phyloP scores from a whole-genome alignment of 2,797 vertebrate species.

The Chaunax sp. region DNA sequence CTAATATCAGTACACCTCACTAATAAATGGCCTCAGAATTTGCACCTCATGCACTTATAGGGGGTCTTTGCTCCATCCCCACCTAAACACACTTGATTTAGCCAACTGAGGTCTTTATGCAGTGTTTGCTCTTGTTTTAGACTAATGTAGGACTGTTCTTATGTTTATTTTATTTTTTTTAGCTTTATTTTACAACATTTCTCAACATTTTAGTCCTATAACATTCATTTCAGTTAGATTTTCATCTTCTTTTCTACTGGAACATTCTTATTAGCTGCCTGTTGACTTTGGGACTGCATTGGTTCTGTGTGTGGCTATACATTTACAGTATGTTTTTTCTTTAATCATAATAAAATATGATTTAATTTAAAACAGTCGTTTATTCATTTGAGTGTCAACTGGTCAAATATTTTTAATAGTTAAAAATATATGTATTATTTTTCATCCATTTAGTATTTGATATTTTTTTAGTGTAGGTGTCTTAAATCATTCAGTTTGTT shows the following conservation, averaged over 20 bases:
- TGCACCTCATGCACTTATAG: constrained; percentile 69
- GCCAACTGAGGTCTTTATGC: constrained; percentile 60
- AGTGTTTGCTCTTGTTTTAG: constrained; percentile 33
- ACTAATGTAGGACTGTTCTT: constrained; percentile 27
- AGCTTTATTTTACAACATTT: constrained; percentile 28
- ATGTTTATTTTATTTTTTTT: constrained; percentile 24
- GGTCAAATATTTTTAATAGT: neutral
- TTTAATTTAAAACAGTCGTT: constrained; percentile 54
- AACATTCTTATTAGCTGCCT: constrained; percentile 40
- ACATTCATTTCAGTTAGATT: constrained; percentile 22
- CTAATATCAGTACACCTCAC: constrained; percentile 54
- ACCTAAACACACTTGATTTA: constrained; percentile 64
- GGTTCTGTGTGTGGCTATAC: constrained; percentile 51
- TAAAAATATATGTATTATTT: neutral
- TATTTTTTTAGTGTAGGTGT: neutral
- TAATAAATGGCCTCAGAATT: constrained; percentile 65
- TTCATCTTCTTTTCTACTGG: constrained; percentile 47
- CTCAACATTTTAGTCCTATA: constrained; percentile 4
- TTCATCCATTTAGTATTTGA: neutral
- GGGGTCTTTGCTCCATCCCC: constrained; percentile 43
- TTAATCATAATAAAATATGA: constrained; percentile 68
- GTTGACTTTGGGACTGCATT: constrained; percentile 35
- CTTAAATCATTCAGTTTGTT: neutral
- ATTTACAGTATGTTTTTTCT: constrained; percentile 54
- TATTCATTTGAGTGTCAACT: constrained; percentile 25